These are phyloP conservation scores for Drosophila nigrodunni DNA, from an alignment of 1,140 invertebrate genomes.

Conservation along the genomic window DNA sequence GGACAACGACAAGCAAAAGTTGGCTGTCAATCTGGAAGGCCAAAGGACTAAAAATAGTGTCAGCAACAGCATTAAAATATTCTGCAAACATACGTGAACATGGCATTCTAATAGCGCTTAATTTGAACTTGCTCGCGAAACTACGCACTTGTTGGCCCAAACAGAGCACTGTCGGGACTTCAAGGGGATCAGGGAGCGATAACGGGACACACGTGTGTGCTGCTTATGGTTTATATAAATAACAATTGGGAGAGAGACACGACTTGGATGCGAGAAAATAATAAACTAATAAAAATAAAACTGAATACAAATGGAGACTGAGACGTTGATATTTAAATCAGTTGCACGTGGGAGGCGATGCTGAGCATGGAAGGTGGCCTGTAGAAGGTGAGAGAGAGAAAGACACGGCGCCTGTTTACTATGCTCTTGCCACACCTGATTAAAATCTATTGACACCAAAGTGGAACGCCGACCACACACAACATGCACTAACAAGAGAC, in stretches of 20 bases:
- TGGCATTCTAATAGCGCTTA: conserved; percentile 22
- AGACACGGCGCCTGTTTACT: conserved; percentile 60
- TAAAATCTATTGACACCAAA: conserved; percentile 81
- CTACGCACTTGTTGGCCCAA: conserved; percentile 54
- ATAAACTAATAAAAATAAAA: conserved; percentile 63
- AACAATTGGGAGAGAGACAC: conserved; percentile 56
- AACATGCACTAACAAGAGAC: conserved; percentile 57
- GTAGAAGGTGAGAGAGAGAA: too few relatives aligned
- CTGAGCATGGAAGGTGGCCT: neutral
- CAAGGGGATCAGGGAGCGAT: neutral
- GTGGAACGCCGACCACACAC: conserved; percentile 51
- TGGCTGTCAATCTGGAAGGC: conserved; percentile 12
- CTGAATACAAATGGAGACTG: conserved; percentile 49
- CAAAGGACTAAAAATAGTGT: conserved; percentile 44
- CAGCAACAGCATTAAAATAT: conserved; percentile 16
- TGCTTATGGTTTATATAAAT: conserved; percentile 68
- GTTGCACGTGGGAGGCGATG: conserved; percentile 10
- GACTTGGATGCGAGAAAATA: conserved; percentile 33
- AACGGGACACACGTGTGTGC: conserved; percentile 45
- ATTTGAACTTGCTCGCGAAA: conserved; percentile 38
- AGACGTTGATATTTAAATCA: conserved; percentile 55
- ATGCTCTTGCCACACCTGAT: conserved; percentile 77
- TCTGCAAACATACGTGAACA: neutral
- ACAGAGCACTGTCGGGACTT: neutral
- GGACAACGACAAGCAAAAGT: conserved; percentile 3